Base-by-base conservation (phyloP, 2,888 invertebrate species). In the Drepanosiphum platanoidis region DNA sequence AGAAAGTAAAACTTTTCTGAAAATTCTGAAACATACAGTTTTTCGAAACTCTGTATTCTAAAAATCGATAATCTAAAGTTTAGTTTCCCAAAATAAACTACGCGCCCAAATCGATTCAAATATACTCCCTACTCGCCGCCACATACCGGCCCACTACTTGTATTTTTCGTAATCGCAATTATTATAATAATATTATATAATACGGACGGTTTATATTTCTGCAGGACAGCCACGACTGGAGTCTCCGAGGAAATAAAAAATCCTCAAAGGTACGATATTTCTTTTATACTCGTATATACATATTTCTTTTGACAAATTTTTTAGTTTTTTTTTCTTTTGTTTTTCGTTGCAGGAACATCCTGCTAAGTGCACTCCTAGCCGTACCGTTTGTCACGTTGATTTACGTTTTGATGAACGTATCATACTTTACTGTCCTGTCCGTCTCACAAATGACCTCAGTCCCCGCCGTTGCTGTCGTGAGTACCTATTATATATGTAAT, bases 331-430 rank as follows among this genome's bases (percentile, higher is more conserved):
- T 74, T 18, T 30, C 34, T 66, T 42, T 39, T 27, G 18, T 80
- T 42, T 61, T 83, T 27, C 22, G 52, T 52, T 52, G 52, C 91
- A 94, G 95, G 82, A 96, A 96, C 89, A 94, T 96, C 39, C 94
- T 95, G 0, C 91, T 94, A 66, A 94, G 95, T 88, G 95, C 96
- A 88, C 91, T 93, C 13, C 94, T 96, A 78, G 95, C 94, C 0
- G 94, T 96, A 0, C 96, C 96, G 0, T 90, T 95, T 9, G 95
- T 96, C 42, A 96, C 95, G 0, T 90, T 92, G 0, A 91, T 95
- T 15, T 96, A 96, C 89, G 93, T 96, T 36, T 92, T 94, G 88
- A 95, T 95, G 93, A 96, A 96, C 89, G 91, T 96, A 27, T 94
- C 96, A n/a, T 96, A 96, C 90, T 94, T 96, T 93, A 93, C 95